Percentiles rank a stretch among this genome's conserved stretches.
Conservation (phyloP, 2,888 invertebrate genomes). For the Hemithea aestivaria region DNA sequence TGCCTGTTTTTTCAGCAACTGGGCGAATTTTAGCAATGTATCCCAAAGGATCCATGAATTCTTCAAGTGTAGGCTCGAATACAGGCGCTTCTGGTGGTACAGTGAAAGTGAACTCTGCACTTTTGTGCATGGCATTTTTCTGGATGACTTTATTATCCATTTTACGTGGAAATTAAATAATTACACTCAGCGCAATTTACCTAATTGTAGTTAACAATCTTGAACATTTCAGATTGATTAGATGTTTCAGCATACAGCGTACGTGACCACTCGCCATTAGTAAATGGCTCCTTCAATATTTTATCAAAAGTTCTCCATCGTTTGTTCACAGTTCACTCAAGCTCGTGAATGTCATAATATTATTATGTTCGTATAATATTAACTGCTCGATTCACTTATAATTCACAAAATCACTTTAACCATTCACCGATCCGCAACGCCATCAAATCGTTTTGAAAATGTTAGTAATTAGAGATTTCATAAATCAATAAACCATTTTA, state of each 20-base stretch:
- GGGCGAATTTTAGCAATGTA: constrained; percentile 87
- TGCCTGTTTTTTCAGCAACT: constrained; percentile 84
- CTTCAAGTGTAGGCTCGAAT: constrained; percentile 84
- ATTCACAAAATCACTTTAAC: too few relatives aligned
- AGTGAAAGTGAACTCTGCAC: constrained; percentile 73
- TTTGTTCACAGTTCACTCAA: too few relatives aligned
- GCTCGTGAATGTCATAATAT: too few relatives aligned
- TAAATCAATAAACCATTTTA: too few relatives aligned
- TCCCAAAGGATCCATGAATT: constrained; percentile 85
- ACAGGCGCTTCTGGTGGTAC: constrained; percentile 83
- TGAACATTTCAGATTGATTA: constrained; percentile 7
- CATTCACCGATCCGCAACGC: too few relatives aligned
- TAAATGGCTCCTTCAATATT: constrained; percentile 68
- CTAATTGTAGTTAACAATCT: constrained; percentile 4
- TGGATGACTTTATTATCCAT: constrained; percentile 74
- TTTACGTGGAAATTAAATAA: constrained; percentile 16
- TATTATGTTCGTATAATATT: too few relatives aligned
- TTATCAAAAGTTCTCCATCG: constrained; percentile 6
- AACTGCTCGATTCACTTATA: too few relatives aligned
- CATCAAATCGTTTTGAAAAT: too few relatives aligned
- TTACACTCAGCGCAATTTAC: background rate
- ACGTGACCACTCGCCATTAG: constrained; percentile 76
- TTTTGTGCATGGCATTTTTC: constrained; percentile 76
- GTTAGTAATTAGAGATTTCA: too few relatives aligned
- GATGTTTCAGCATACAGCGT: constrained; percentile 37